phyloP scores from a whole-genome alignment of 2,888 invertebrate genomes.

The Hypomecis punctinalis region DNA sequence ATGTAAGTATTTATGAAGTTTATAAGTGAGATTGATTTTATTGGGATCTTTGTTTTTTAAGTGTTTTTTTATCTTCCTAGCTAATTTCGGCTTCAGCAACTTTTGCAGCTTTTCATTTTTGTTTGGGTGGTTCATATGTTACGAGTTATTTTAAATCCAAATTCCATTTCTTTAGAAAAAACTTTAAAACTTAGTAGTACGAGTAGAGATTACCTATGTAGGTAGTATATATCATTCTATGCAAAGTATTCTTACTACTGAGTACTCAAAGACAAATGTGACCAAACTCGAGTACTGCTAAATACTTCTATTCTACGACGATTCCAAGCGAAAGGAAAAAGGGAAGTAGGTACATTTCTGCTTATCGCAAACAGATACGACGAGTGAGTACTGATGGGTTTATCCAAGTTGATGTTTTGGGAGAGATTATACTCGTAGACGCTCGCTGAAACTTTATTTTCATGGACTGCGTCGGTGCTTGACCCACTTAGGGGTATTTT shows the following conservation, averaged over 20 bases:
- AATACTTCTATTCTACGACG: constrained; percentile 39
- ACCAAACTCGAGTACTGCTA: constrained; percentile 14
- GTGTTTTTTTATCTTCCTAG: too few species aligned
- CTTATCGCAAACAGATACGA: constrained; percentile 63
- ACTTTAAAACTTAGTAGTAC: too few species aligned
- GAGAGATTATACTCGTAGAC: constrained; percentile 34
- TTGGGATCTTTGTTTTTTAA: too few species aligned
- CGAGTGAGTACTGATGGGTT: constrained; percentile 58
- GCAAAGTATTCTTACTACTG: not conserved
- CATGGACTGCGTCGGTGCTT: constrained; percentile 27
- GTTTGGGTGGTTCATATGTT: too few species aligned
- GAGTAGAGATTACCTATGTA: too few species aligned
- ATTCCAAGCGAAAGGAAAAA: constrained; percentile 61
- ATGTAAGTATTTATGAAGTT: too few species aligned
- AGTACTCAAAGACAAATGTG: not conserved
- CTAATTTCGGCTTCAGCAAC: too few species aligned
- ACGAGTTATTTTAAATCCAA: too few species aligned
- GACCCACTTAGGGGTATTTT: constrained; percentile 30
- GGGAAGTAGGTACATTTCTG: constrained; percentile 52
- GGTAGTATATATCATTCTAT: too few species aligned
- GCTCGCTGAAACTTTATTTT: constrained; percentile 29
- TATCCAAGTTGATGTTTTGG: constrained; percentile 64
- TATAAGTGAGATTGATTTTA: too few species aligned
- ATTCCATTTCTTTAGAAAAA: too few species aligned
- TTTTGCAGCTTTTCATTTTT: too few species aligned